These are phyloP conservation scores for Eulemur rufifrons DNA, from an alignment of 2,113 vertebrate genomes.

Conservation along the genomic window DNA sequence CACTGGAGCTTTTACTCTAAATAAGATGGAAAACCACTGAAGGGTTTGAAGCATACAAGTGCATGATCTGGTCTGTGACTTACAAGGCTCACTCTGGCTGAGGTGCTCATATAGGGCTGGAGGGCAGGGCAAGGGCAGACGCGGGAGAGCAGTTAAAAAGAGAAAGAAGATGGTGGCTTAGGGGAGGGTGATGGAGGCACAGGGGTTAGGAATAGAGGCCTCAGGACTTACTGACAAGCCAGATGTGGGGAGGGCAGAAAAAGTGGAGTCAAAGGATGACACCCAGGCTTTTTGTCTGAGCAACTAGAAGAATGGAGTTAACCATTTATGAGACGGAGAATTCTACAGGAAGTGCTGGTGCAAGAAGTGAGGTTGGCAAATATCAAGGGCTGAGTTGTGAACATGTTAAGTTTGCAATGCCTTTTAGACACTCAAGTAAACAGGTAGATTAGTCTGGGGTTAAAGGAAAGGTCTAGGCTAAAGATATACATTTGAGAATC, in stretches of 20 bases:
- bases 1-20: background rate
- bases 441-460: background rate
- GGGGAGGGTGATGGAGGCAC: rapidly evolving
- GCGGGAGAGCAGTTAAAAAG: background rate
- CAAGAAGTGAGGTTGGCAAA: background rate
- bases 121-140: background rate
- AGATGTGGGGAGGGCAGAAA: background rate
- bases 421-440: background rate
- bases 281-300: background rate
- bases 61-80: background rate
- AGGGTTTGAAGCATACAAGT: background rate
- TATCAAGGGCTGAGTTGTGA: background rate
- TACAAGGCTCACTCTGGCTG: background rate
- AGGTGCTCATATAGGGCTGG: too few relatives aligned
- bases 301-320: background rate
- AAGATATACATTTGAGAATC: background rate
- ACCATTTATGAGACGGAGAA: background rate
- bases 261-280: background rate
- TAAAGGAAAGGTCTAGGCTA: background rate
- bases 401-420: background rate
- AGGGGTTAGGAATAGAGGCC: background rate
- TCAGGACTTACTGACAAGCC: background rate
- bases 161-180: background rate
- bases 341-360: background rate
- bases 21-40: background rate